phyloP scores from a whole-genome alignment of 2,888 invertebrate species.

The Pollenia angustigena region DNA sequence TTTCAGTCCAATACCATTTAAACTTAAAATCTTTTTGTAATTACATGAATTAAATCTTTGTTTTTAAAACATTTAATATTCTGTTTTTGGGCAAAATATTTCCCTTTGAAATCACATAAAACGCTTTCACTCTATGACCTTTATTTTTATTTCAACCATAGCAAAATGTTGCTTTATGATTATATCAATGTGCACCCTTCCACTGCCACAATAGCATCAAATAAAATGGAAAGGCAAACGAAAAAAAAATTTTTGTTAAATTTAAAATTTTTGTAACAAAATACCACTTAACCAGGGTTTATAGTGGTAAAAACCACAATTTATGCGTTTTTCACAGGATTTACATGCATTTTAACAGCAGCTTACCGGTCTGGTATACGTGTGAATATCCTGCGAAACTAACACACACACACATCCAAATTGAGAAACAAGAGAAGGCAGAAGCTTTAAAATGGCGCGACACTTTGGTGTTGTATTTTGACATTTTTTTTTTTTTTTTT shows the following conservation, averaged over 20 bases:
- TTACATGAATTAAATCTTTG: no score
- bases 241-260: neutral
- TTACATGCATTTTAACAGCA: slow-evolving; percentile 71
- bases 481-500: slow-evolving; percentile 24
- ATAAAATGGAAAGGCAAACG: neutral
- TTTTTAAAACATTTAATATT: no score
- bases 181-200: slow-evolving; percentile 3
- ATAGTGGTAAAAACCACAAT: slow-evolving; percentile 67
- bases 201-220: neutral
- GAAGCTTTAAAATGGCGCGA: slow-evolving; percentile 62
- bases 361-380: slow-evolving; percentile 63
- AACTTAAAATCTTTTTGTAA: no score
- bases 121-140: slow-evolving; percentile 48
- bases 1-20: no score
- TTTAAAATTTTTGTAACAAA: slow-evolving; percentile 55
- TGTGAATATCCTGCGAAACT: slow-evolving; percentile 58
- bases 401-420: slow-evolving; percentile 3
- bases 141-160: slow-evolving; percentile 9
- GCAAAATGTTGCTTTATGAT: slow-evolving; percentile 39
- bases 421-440: slow-evolving; percentile 13
- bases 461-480: slow-evolving; percentile 54
- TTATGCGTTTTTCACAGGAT: slow-evolving; percentile 71
- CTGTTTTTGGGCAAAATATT: slow-evolving; percentile 11
- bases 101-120: slow-evolving; percentile 26
- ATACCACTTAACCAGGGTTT: slow-evolving; percentile 69